A percentile compares a stretch with the other conserved stretches of the same genome.
phyloP scores from a whole-genome alignment of 1,140 invertebrate species.

The Euwallacea similis region DNA sequence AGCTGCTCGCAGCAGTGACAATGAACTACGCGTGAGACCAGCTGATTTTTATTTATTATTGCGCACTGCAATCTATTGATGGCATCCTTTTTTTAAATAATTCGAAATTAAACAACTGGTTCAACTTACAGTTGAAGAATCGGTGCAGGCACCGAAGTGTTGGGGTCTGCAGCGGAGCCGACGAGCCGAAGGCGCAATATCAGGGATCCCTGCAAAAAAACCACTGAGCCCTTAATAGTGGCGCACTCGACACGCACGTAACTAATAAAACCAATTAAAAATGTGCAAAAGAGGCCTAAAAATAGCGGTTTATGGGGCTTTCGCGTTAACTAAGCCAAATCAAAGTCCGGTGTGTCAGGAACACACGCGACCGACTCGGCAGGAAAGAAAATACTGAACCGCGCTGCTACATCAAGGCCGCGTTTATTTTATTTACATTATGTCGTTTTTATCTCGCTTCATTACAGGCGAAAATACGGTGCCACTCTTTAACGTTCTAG shows the following conservation, averaged over 20 bases:
- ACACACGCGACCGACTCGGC: slow-evolving; percentile 17
- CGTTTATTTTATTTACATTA: slow-evolving; percentile 34
- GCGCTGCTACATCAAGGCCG: slow-evolving; percentile 20
- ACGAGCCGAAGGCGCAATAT: slow-evolving; percentile 6
- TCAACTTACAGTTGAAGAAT: slow-evolving; percentile 15
- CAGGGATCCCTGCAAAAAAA: neutral
- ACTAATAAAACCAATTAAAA: slow-evolving; percentile 27
- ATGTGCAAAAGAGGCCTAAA: slow-evolving; percentile 20
- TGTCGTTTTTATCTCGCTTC: slow-evolving; percentile 21
- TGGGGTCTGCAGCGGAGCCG: neutral
- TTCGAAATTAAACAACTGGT: neutral
- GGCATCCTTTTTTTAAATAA: neutral
- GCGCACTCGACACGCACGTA: slow-evolving; percentile 13
- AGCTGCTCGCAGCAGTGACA: slow-evolving; percentile 14
- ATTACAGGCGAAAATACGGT: slow-evolving; percentile 16
- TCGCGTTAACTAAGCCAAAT: slow-evolving; percentile 24
- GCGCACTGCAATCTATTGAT: slow-evolving; percentile 7
- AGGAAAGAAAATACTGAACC: slow-evolving; percentile 25
- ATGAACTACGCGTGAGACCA: slow-evolving; percentile 21
- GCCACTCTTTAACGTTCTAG: neutral
- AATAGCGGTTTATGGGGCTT: slow-evolving; percentile 18
- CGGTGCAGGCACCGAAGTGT: neutral
- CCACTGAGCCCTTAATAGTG: neutral
- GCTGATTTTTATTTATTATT: slow-evolving; percentile 32
- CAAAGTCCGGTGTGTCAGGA: slow-evolving; percentile 8